A percentile compares a stretch with the other conserved stretches of the same genome.
Evolutionary conservation across 2,797 vertebrate genomes (phyloP).

Genomic region (Melanotaenia trifasciata): DNA sequence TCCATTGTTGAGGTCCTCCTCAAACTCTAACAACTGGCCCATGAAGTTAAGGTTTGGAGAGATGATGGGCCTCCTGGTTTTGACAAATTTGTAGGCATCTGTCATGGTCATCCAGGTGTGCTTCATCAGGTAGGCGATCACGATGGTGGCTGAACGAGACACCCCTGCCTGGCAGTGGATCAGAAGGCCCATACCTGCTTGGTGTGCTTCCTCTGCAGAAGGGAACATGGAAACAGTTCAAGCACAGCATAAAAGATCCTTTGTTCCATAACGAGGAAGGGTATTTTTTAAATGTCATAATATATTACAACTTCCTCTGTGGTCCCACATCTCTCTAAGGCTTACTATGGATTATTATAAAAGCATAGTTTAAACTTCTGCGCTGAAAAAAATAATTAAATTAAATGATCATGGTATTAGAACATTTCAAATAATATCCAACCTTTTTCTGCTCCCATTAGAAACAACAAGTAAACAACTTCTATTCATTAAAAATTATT

Average conservation of each 20-base stretch:
- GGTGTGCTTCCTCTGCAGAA: conserved; percentile 95
- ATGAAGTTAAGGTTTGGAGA: conserved; percentile 99
- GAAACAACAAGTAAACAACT: not conserved
- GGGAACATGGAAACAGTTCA: conserved; percentile 31
- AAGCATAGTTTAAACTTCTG: not conserved
- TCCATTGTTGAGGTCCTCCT: conserved; percentile 97
- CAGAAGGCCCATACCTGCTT: conserved; percentile 94
- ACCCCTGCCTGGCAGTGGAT: conserved; percentile 99
- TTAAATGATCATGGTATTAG: not conserved
- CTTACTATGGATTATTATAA: not conserved
- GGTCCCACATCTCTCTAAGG: not conserved
- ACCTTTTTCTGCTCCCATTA: not conserved
- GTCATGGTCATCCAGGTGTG: conserved; percentile 99
- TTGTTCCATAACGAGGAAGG: conserved; percentile 18
- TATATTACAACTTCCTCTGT: conserved; percentile 4
- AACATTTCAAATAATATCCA: not conserved
- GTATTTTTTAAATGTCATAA: conserved; percentile 3
- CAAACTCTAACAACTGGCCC: conserved; percentile 98
- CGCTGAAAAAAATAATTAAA: no score
- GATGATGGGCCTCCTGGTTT: conserved; percentile 97
- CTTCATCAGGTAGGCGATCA: conserved; percentile 99
- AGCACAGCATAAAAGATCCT: not conserved
- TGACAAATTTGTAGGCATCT: conserved; percentile 98
- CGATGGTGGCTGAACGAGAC: conserved; percentile 97
- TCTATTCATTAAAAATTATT: not conserved